Evolutionary conservation across 2,797 vertebrate species (phyloP).

Genomic region (Mormyrops attenuatus): DNA sequence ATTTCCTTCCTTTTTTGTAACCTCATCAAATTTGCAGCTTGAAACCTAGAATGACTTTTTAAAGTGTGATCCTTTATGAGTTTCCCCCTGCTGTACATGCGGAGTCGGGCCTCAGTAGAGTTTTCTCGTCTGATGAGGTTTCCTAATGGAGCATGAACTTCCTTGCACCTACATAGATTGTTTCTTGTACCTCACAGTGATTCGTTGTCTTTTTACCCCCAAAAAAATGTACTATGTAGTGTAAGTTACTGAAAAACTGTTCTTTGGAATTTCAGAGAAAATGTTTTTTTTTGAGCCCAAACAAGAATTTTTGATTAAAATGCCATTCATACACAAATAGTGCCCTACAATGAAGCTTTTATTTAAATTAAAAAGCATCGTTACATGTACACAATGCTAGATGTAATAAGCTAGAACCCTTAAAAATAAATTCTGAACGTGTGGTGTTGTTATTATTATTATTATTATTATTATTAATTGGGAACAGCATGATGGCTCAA

Average conservation of each 20-base stretch:
- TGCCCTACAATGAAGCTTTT: background rate
- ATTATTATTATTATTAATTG: background rate
- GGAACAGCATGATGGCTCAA: background rate
- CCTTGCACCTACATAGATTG: background rate
- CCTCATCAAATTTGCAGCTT: conserved; percentile 1
- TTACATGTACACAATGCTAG: background rate
- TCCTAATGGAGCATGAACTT: background rate
- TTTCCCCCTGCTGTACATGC: no score
- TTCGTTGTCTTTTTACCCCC: background rate
- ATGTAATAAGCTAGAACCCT: background rate
- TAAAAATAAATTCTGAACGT: background rate
- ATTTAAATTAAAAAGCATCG: background rate
- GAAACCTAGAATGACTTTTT: background rate
- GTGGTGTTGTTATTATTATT: background rate
- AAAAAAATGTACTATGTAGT: background rate
- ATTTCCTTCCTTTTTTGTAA: background rate
- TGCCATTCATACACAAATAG: background rate
- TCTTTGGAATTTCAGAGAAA: background rate
- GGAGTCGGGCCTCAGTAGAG: background rate
- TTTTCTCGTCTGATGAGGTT: background rate
- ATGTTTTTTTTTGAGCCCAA: background rate
- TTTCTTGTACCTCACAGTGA: background rate
- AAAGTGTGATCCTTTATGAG: background rate
- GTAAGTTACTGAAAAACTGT: background rate
- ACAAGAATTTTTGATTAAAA: conserved; percentile 10